phyloP scores from a whole-genome alignment of 35 echinoderm and acorn worm species.

The Heliocidaris erythrogramma region DNA sequence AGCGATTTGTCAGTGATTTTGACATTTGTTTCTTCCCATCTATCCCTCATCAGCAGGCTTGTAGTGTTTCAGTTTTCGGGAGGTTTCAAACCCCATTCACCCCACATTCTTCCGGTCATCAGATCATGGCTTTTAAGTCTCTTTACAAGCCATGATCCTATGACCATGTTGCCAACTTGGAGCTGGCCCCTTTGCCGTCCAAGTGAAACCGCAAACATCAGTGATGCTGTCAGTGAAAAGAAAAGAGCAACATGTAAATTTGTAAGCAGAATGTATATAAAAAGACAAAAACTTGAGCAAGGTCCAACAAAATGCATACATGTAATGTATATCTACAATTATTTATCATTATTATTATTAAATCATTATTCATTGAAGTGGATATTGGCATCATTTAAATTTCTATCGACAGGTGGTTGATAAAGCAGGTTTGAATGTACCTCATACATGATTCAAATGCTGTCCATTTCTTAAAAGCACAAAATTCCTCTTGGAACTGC shows the following conservation, averaged over 20 bases:
- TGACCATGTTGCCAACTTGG: neutral
- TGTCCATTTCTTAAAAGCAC: too few relatives aligned
- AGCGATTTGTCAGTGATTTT: too few relatives aligned
- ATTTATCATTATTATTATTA: neutral
- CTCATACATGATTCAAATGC: too few relatives aligned
- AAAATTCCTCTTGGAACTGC: too few relatives aligned
- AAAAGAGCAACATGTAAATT: neutral
- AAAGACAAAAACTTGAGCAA: neutral
- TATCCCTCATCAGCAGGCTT: neutral
- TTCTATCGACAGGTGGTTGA: too few relatives aligned
- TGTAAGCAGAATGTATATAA: neutral
- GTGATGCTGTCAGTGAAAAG: neutral
- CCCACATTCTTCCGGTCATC: neutral
- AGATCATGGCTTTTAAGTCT: slow-evolving; percentile 9
- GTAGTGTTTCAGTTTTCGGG: neutral
- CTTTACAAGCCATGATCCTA: neutral
- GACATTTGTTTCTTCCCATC: neutral
- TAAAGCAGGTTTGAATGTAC: too few relatives aligned
- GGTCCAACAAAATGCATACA: neutral
- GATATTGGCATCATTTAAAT: too few relatives aligned
- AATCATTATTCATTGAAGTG: neutral
- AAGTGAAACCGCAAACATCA: neutral
- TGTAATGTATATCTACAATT: neutral
- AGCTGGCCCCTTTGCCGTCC: neutral
- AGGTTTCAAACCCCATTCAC: slow-evolving; percentile 6